Evolutionary conservation across 2,797 vertebrate genomes (phyloP).

Genomic region (Clarias pachynema): DNA sequence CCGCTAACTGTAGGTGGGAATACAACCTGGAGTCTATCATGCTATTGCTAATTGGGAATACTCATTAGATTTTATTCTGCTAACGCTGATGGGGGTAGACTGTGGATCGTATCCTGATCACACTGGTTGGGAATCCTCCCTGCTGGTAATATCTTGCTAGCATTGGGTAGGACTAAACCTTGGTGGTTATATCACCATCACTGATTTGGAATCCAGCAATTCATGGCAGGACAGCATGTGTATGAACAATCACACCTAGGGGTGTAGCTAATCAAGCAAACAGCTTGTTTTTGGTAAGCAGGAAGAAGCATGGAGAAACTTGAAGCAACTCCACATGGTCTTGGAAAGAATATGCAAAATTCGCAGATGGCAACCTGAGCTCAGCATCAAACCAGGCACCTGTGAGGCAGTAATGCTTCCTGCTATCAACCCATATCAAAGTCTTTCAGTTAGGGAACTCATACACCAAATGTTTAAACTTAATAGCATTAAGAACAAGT

Average conservation of each 20-base stretch:
- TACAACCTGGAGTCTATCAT: not conserved
- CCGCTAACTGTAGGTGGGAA: not conserved
- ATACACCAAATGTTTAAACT: not conserved
- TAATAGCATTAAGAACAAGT: not conserved
- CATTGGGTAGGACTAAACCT: no score
- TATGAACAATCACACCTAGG: not conserved
- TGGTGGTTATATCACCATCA: not conserved
- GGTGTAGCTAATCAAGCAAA: not conserved
- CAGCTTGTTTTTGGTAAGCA: not conserved
- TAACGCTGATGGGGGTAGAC: not conserved
- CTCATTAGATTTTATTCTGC: not conserved
- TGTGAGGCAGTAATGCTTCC: not conserved
- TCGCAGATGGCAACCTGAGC: not conserved
- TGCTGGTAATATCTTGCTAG: not conserved
- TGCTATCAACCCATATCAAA: not conserved
- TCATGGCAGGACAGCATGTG: not conserved
- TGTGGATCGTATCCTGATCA: not conserved
- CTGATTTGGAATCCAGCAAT: not conserved
- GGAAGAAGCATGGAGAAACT: not conserved
- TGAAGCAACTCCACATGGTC: not conserved
- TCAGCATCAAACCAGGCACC: not conserved
- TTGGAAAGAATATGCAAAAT: not conserved
- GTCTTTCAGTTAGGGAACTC: not conserved
- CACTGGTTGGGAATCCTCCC: not conserved
- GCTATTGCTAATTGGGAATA: no score